Percentiles rank a stretch among this genome's conserved stretches.
phyloP scores from a whole-genome alignment of 2,113 vertebrate species.

The Hemiprocne comata region DNA sequence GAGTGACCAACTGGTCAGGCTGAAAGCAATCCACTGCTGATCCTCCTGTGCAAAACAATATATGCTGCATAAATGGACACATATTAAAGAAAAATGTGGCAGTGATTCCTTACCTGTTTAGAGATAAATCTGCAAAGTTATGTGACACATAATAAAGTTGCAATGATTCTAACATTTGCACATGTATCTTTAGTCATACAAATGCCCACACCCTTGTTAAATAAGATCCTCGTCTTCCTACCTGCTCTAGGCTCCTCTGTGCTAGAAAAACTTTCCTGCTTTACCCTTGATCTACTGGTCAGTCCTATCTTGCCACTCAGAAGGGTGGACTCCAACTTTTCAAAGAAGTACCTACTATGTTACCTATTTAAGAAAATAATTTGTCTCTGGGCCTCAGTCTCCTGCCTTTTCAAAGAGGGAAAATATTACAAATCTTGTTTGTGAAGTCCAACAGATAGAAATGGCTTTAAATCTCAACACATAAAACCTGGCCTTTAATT shows the following conservation, averaged over 20 bases:
- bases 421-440: neutral
- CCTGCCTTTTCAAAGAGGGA: neutral
- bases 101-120: neutral
- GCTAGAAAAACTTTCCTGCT: neutral
- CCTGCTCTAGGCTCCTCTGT: neutral
- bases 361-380: neutral
- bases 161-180: neutral
- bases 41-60: neutral
- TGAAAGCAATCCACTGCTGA: neutral
- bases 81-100: neutral
- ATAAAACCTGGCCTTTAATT: neutral
- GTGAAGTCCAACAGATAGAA: neutral
- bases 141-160: neutral
- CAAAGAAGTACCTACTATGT: neutral
- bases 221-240: neutral
- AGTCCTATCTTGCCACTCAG: neutral
- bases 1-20: neutral
- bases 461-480: neutral
- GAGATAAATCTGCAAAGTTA: neutral
- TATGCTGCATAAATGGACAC: neutral
- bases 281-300: neutral
- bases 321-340: neutral
- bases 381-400: neutral
- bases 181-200: neutral
- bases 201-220: neutral